Evolutionary conservation across 2,888 invertebrate genomes (phyloP).

Genomic region (Zaprionus obscuricornis): DNA sequence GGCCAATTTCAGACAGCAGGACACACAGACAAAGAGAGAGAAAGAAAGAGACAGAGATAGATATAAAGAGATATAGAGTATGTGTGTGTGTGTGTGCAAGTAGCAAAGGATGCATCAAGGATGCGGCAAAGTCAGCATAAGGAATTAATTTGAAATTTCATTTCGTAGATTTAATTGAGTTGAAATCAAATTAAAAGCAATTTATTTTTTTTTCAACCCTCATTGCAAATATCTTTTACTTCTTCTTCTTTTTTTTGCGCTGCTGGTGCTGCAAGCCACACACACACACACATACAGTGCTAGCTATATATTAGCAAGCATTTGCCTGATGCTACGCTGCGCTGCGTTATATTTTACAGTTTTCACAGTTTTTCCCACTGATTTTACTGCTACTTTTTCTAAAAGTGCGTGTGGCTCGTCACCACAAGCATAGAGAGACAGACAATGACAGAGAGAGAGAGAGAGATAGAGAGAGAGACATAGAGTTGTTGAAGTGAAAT

Average conservation of each 20-base stretch:
- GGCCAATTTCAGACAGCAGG: too few relatives aligned
- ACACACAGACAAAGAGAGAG: too few relatives aligned
- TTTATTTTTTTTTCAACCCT: conserved; percentile 82
- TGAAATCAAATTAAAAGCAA: conserved; percentile 84
- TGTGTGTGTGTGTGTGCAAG: too few relatives aligned
- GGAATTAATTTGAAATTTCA: conserved; percentile 83
- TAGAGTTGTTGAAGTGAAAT: conserved; percentile 32
- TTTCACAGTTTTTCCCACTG: conserved; percentile 58
- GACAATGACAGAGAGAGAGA: conserved; percentile 30
- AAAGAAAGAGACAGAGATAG: neutral
- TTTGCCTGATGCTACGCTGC: conserved; percentile 5
- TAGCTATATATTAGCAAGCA: conserved; percentile 27
- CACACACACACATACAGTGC: conserved; percentile 22
- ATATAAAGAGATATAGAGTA: conserved; percentile 27
- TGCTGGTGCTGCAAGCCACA: conserved; percentile 48
- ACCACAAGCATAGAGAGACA: conserved; percentile 9
- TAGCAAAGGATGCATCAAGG: conserved; percentile 24
- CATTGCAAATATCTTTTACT: conserved; percentile 63
- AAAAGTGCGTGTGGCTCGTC: conserved; percentile 59
- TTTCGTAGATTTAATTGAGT: conserved; percentile 83
- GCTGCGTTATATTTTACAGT: conserved; percentile 16
- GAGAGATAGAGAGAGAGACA: conserved; percentile 26
- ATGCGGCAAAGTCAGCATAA: conserved; percentile 33
- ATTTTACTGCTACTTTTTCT: conserved; percentile 51
- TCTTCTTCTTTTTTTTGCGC: conserved; percentile 23